Evolutionary conservation across 2,113 vertebrate species (phyloP), one percentile per base, ranked within the genome.

Genomic region (Fregata magnificens): DNA sequence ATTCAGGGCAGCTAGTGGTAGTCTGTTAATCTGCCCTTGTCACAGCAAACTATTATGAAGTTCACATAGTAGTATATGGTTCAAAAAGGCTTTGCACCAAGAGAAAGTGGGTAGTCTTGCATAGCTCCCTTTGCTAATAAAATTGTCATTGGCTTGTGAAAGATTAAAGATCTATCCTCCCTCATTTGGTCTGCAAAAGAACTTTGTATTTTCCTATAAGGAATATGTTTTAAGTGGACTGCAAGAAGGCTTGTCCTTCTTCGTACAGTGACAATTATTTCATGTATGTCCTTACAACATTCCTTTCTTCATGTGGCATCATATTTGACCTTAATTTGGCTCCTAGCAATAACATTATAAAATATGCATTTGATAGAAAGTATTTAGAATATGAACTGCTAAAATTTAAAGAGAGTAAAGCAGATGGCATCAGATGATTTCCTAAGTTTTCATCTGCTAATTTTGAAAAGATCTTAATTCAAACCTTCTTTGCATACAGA

Each of bases 141-240:
- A 95, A 91, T 73, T 65, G 56, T 55, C 83, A 70, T 29, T 96
- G 62, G 72, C 84, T 90, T 62, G n/a, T 88, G 78, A 91, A 88
- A 79, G 80, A 76, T 69, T 66, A 53, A 90, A 88, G 38, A 66
- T 55, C 62, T 45, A 1, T 52, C 31, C 28, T 87, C 59, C 28
- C 55, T 59, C 38, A 5, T 31, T 58, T 24, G 44, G 22, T 56
- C 74, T 91, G 63, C 59, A 85, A 32, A 55, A 56, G 26, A 65
- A 13, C 44, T 13, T 18, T 90, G 28, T 29, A 4, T 63, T 82
- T 78, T 63, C 63, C 40, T 63, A 1, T 18, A 59, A 62, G 69
- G 22, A 82, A 19, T 53, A 11, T 12, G 12, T 38, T 88, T 69
- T 82, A 90, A 81, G 53, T 19, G 65, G 45, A 83, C 38, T 8